phyloP scores from a whole-genome alignment of 2,113 vertebrate species.

The Crypturellus undulatus region DNA sequence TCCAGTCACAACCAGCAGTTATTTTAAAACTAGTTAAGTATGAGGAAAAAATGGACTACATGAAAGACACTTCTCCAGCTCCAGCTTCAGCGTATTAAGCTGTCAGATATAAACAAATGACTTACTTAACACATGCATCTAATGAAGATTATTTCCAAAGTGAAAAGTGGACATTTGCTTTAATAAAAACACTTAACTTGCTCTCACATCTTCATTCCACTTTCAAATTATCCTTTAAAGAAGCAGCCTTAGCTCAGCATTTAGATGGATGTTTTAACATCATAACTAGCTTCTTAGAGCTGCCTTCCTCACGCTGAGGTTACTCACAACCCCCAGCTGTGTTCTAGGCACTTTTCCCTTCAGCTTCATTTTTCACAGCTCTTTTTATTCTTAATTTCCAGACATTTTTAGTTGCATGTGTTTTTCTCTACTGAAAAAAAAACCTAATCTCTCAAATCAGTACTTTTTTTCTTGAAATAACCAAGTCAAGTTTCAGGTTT shows the following conservation, averaged over 20 bases:
- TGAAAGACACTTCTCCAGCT: background rate
- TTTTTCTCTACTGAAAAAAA: background rate
- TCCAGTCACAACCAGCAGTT: background rate
- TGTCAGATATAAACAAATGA: background rate
- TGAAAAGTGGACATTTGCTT: background rate
- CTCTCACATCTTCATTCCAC: background rate
- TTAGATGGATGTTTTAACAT: background rate
- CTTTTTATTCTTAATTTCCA: background rate
- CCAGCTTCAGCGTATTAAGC: background rate
- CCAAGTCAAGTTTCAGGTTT: background rate
- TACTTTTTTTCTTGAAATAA: background rate
- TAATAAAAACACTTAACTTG: background rate
- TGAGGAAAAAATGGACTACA: background rate
- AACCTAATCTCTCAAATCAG: background rate
- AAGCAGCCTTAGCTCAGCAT: background rate
- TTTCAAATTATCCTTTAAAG: background rate
- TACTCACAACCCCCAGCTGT: background rate
- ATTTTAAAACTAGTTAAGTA: background rate
- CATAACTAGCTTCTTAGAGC: background rate
- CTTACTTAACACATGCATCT: background rate
- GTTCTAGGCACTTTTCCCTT: background rate
- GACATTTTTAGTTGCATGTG: background rate
- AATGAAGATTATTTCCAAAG: background rate
- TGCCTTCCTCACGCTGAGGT: background rate
- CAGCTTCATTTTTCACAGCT: background rate